Evolutionary conservation across 2,113 vertebrate genomes (phyloP).

Genomic region (Puma concolor): DNA sequence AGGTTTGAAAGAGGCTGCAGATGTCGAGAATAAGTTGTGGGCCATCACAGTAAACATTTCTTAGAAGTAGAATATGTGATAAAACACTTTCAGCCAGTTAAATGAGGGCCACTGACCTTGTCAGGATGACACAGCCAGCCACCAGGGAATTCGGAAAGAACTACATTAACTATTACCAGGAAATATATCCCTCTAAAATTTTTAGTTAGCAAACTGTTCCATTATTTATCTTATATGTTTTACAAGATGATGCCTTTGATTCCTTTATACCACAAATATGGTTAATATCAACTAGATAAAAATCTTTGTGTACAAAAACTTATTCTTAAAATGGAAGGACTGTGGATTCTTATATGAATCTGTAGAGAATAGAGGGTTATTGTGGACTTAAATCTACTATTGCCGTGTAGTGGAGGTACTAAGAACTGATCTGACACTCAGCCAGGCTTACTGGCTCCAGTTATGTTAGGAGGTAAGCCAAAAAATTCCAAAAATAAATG

Average conservation of each 20-base stretch:
- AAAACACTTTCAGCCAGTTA: conserved; percentile 65
- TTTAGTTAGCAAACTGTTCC: conserved; percentile 54
- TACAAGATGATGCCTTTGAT: conserved; percentile 34
- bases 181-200: neutral
- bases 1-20: neutral
- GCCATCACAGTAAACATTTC: conserved; percentile 44
- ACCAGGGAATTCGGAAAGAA: conserved; percentile 19
- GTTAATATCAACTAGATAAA: conserved; percentile 30
- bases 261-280: conserved; percentile 5
- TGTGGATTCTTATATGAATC: neutral
- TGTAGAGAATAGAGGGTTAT: neutral
- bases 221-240: conserved; percentile 29
- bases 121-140: conserved; percentile 41
- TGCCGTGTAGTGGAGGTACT: neutral
- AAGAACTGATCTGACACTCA: neutral
- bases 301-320: neutral
- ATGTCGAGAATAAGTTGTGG: conserved; percentile 47
- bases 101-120: conserved; percentile 61
- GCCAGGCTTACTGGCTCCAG: neutral
- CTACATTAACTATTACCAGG: conserved; percentile 36
- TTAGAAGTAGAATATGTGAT: conserved; percentile 56
- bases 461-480: neutral
- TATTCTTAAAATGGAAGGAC: neutral
- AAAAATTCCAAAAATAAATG: conserved; percentile 8
- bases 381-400: neutral